Percentiles rank a stretch among this genome's conserved stretches.
phyloP scores from a whole-genome alignment of 2,113 vertebrate species.

The Epinephelus lanceolatus region DNA sequence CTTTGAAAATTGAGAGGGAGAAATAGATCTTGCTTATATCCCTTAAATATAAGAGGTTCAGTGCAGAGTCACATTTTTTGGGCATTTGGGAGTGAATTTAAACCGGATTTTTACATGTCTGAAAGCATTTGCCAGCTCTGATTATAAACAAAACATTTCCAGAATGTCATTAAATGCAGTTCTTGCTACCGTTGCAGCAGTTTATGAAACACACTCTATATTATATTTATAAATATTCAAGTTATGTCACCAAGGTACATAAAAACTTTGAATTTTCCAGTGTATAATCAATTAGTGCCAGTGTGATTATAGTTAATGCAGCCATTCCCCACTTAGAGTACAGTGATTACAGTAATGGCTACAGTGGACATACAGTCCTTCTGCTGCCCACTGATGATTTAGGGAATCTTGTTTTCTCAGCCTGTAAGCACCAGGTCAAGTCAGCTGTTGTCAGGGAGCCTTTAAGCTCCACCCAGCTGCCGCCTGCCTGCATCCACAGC shows the following conservation, averaged over 20 bases:
- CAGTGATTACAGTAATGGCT: conserved; percentile 57
- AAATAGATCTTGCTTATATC: neutral
- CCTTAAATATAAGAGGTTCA: neutral
- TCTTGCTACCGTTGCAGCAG: neutral
- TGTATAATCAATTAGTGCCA: conserved; percentile 17
- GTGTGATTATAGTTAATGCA: conserved; percentile 42
- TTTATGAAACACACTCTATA: too few relatives aligned
- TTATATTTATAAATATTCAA: neutral
- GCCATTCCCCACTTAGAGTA: conserved; percentile 34
- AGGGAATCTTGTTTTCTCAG: conserved; percentile 55
- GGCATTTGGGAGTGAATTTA: neutral
- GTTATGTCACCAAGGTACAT: neutral
- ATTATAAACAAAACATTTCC: neutral
- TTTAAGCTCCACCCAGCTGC: conserved; percentile 69
- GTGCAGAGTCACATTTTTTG: neutral
- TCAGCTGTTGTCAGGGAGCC: conserved; percentile 53
- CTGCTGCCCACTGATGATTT: conserved; percentile 48
- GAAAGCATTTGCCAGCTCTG: neutral
- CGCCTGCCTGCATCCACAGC: conserved; percentile 51
- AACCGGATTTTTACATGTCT: neutral
- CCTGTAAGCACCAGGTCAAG: conserved; percentile 52
- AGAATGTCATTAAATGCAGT: conserved; percentile 14
- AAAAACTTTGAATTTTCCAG: neutral
- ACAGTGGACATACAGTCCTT: conserved; percentile 46
- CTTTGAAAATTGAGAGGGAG: neutral